Conservation (phyloP, 2,797 vertebrate genomes). For the Coranthus polyacanthus region DNA sequence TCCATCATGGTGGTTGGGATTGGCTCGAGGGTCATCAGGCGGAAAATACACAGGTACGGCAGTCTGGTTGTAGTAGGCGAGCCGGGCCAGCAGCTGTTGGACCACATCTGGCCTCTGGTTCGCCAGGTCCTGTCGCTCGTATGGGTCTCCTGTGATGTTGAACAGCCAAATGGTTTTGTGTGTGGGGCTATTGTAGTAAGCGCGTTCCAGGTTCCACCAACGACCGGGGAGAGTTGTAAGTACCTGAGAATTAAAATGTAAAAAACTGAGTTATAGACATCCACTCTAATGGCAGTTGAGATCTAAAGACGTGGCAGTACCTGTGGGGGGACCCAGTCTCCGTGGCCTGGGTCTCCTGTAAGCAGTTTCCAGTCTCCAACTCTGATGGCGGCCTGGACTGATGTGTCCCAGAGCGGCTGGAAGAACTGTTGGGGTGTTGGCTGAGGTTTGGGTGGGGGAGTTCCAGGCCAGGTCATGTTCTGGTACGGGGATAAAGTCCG, state of each 20-base stretch:
- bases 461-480: slow-evolving; percentile 31
- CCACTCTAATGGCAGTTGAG: no score
- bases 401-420: slow-evolving; percentile 91
- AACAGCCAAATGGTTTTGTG: slow-evolving; percentile 91
- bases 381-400: slow-evolving; percentile 93
- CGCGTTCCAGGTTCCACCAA: slow-evolving; percentile 96
- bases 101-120: slow-evolving; percentile 89
- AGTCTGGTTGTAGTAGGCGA: slow-evolving; percentile 90
- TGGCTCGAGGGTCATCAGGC: slow-evolving; percentile 91
- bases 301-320: no score
- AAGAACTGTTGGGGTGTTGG: neutral
- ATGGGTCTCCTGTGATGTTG: slow-evolving; percentile 95
- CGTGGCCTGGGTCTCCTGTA: slow-evolving; percentile 94
- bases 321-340: slow-evolving; percentile 97
- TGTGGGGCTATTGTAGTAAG: slow-evolving; percentile 66
- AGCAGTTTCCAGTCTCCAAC: slow-evolving; percentile 97
- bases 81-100: slow-evolving; percentile 85
- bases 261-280: no score
- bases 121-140: slow-evolving; percentile 90
- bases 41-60: slow-evolving; percentile 94
- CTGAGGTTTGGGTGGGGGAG: neutral
- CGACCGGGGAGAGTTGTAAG: slow-evolving; percentile 90
- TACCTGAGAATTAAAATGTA: slow-evolving; percentile 54
- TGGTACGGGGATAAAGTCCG: slow-evolving; percentile 24
- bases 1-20: slow-evolving; percentile 88